Evolutionary conservation across 2,888 invertebrate genomes (phyloP), one percentile per base, ranked within the genome.

Genomic region (Dynastes tityus): DNA sequence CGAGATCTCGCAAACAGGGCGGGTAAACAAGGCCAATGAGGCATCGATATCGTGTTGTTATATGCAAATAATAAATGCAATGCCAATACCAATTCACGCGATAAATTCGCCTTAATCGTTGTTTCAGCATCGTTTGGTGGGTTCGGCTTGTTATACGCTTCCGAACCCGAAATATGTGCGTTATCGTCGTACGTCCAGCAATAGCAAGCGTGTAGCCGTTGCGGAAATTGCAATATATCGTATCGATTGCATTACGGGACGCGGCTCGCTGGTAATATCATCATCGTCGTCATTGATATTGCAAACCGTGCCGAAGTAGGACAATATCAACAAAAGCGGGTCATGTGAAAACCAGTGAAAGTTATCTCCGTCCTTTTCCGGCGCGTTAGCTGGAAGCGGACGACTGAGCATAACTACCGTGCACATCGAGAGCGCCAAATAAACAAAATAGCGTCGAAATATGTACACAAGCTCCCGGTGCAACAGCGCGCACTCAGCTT

Each of bases 281-380:
- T 70, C 45, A 53, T 22, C 55, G n/a, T n/a, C 55, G 55, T 29
- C 40, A 55, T 55, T 29, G 61, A 29, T 61, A 29, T 61, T 2
- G 61, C 61, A 27, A 61, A 11, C 61, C 27, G 27, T 5, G 22
- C 5, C 61, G 80, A 81, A 80, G 77, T 80, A 70, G 82, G 80
- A 77, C 80, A 82, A 79, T 79, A 81, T 80, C 80, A 81, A 79
- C 80, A 70, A 16, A 76, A 77, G 73, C 76, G 78, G 80, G 80
- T 81, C 79, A 80, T 77, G 78, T 77, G 78, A 80, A 81, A 81
- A 79, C 22, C 70, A 80, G 80, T 77, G 82, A 82, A 82, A 82
- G 80, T 80, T 78, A 53, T 70, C 11, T 55, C 67, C 45, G 45
- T 80, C 77, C 76, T 78, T 40, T 76, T 78, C 13, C 55, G 29